phyloP scores from a whole-genome alignment of 2,888 invertebrate genomes.

The Drosophila hawaiiensis region DNA sequence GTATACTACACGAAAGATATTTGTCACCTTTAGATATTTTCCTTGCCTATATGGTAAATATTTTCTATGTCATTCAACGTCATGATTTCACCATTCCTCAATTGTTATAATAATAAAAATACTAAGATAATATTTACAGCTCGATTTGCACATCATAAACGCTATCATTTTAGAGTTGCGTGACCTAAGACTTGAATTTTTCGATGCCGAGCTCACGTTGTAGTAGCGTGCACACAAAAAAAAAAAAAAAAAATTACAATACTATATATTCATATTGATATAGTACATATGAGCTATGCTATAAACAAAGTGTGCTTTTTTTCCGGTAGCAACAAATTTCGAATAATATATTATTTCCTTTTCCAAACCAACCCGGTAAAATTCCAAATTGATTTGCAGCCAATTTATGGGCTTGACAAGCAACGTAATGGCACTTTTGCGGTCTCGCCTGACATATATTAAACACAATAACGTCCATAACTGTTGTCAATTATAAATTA shows the following conservation, averaged over 20 bases:
- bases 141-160: conserved; percentile 63
- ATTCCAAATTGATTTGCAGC: conserved; percentile 38
- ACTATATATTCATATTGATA: not conserved
- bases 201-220: conserved; percentile 40
- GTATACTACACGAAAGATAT: not conserved
- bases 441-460: conserved; percentile 14
- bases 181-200: conserved; percentile 48
- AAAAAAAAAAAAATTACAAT: not conserved
- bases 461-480: conserved; percentile 40
- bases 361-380: conserved; percentile 13
- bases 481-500: conserved; percentile 53
- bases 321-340: conserved; percentile 3
- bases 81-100: conserved; percentile 49
- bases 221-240: conserved; percentile 36
- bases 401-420: conserved; percentile 25
- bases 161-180: conserved; percentile 52
- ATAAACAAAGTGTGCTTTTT: conserved; percentile 17
- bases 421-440: conserved; percentile 21
- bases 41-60: not conserved
- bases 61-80: conserved; percentile 1
- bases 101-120: conserved; percentile 9
- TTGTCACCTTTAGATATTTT: not conserved
- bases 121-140: conserved; percentile 27
- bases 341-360: conserved; percentile 27
- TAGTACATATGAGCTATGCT: not conserved